Conservation (phyloP, 2,113 vertebrate species). For the Numenius arquata region DNA sequence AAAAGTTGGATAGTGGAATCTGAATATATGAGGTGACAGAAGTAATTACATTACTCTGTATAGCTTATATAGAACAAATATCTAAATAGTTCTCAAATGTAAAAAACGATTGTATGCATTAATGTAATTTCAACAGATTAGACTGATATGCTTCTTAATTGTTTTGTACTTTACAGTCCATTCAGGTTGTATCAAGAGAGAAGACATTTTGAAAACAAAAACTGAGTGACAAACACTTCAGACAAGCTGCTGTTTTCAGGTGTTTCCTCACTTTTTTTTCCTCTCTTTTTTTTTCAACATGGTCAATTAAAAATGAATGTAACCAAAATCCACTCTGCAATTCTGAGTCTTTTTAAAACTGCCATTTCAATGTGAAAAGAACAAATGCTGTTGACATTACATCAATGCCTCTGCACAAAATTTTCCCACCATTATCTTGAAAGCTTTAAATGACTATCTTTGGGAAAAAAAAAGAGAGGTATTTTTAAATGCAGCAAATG, state of each 20-base stretch:
- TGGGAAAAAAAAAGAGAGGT: not conserved
- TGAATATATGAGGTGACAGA: not conserved
- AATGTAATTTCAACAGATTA: not conserved
- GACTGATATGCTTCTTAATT: not conserved
- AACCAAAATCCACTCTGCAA: not conserved
- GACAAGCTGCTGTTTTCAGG: not conserved
- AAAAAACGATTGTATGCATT: not conserved
- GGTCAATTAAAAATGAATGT: not conserved
- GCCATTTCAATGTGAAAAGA: not conserved
- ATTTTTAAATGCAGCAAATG: conserved; percentile 36
- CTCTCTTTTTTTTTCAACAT: not conserved
- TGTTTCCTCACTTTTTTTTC: not conserved
- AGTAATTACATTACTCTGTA: not conserved
- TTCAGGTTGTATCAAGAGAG: not conserved
- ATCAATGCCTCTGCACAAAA: not conserved
- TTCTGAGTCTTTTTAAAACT: conserved; percentile 27
- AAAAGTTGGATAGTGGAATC: not conserved
- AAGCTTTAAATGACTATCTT: conserved; percentile 30
- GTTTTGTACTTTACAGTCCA: not conserved
- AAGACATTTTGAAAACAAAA: not conserved
- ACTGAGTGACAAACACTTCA: not conserved
- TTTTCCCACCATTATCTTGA: conserved; percentile 15
- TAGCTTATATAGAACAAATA: not conserved
- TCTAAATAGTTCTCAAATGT: not conserved
- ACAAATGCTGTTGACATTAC: not conserved